Evolutionary conservation across 2,888 invertebrate species (phyloP).

Genomic region (Ferrisia virgata): DNA sequence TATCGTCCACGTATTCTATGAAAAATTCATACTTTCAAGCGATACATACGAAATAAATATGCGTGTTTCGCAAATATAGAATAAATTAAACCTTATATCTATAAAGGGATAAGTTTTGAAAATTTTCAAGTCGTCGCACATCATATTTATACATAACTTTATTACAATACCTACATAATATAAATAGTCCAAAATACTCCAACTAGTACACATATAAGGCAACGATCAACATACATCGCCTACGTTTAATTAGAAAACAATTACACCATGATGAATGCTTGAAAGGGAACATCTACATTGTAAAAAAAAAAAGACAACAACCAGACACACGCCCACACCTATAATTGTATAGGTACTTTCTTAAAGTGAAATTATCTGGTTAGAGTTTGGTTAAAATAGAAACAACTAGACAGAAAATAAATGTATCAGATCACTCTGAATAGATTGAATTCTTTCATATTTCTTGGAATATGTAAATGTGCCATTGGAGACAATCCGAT

Average conservation of each 20-base stretch:
- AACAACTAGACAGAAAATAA: not conserved
- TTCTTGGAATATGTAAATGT: slow-evolving; percentile 21
- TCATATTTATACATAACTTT: not conserved
- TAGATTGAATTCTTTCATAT: not conserved
- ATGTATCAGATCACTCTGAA: not conserved
- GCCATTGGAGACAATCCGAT: not conserved
- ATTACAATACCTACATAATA: not conserved
- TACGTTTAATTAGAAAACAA: slow-evolving; percentile 28
- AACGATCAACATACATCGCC: not conserved
- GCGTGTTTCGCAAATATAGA: not conserved
- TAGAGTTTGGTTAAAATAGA: not conserved
- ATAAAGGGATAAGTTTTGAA: not conserved
- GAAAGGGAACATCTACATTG: not conserved
- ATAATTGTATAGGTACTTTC: not conserved
- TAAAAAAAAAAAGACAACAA: not conserved
- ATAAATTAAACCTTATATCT: not conserved
- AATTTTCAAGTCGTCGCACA: not conserved
- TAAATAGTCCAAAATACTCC: not conserved
- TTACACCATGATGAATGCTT: not conserved
- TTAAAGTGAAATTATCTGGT: not conserved
- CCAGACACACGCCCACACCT: slow-evolving; percentile 10
- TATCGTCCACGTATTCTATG: not conserved
- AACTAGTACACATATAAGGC: not conserved
- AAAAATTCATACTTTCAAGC: not conserved
- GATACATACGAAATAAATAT: not conserved